These are phyloP conservation scores for Rhynchonycteris naso DNA, from an alignment of 2,797 vertebrate species.

Conservation along the genomic window DNA sequence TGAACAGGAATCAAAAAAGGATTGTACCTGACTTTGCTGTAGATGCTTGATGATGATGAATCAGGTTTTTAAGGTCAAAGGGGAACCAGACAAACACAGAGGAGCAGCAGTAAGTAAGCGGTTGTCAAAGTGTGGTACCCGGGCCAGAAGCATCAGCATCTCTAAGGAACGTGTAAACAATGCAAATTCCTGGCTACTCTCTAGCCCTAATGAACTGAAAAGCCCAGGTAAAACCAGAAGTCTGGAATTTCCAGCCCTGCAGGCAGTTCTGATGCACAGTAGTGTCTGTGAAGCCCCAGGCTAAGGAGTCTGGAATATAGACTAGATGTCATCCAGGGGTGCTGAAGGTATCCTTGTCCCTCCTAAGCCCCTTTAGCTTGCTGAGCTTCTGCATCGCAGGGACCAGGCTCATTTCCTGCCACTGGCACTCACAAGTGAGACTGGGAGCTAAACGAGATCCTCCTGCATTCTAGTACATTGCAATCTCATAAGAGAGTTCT, in stretches of 20 bases:
- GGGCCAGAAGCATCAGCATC: neutral
- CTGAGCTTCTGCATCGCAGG: neutral
- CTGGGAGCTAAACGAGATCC: neutral
- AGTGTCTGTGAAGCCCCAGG: neutral
- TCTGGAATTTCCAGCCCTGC: neutral
- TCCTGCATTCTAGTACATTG: neutral
- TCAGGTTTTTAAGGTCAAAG: neutral
- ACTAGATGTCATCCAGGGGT: neutral
- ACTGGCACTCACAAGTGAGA: neutral
- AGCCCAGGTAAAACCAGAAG: neutral
- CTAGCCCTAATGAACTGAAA: neutral
- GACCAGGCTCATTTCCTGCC: neutral
- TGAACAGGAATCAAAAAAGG: neutral
- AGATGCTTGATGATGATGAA: neutral
- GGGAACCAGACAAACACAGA: neutral
- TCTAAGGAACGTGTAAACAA: neutral
- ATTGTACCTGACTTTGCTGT: neutral
- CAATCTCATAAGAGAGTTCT: neutral
- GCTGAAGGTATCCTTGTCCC: neutral
- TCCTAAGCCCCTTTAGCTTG: neutral
- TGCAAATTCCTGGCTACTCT: neutral
- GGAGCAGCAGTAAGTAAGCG: no score
- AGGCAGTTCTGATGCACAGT: neutral
- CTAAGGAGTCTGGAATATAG: neutral
- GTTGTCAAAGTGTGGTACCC: neutral